These are phyloP conservation scores for Artemia franciscana DNA, from an alignment of 1,140 invertebrate species.

Conservation along the genomic window DNA sequence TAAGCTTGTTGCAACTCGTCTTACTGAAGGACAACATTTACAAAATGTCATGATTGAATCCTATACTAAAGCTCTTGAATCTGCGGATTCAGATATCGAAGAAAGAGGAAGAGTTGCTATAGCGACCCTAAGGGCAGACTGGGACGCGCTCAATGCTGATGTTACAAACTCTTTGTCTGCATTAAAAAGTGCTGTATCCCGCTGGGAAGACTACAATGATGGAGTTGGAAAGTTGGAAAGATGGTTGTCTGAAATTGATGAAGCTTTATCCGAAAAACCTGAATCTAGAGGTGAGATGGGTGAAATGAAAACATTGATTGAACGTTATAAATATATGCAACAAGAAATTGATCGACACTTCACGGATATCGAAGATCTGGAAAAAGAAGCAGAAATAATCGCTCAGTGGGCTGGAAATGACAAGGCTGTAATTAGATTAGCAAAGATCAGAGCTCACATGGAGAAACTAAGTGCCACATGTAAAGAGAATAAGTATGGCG, in stretches of 20 bases:
- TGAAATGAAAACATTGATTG: conserved; percentile 69
- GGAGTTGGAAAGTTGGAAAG: conserved; percentile 36
- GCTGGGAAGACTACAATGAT: conserved; percentile 59
- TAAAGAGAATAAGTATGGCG: conserved; percentile 25
- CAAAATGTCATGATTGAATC: conserved; percentile 50
- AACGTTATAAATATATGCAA: conserved; percentile 46
- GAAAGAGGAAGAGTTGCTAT: conserved; percentile 46
- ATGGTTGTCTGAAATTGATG: conserved; percentile 42
- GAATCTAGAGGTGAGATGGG: conserved; percentile 55
- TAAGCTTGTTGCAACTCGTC: conserved; percentile 34
- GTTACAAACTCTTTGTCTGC: conserved; percentile 48
- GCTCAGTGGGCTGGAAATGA: conserved; percentile 37
- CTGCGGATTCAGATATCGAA: conserved; percentile 51
- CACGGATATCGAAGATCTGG: conserved; percentile 40
- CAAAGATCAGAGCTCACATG: conserved; percentile 36
- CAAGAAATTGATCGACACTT: conserved; percentile 46
- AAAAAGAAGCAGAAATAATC: conserved; percentile 42
- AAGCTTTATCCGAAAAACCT: conserved; percentile 29
- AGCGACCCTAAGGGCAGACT: conserved; percentile 43
- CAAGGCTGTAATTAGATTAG: conserved; percentile 18
- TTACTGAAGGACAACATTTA: conserved; percentile 66
- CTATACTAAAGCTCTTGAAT: conserved; percentile 58
- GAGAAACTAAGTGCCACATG: conserved; percentile 32
- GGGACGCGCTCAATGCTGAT: conserved; percentile 58
- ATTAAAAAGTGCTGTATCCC: conserved; percentile 42